Conservation (phyloP, 2,113 vertebrate genomes). For the Hippocampus guttulatus region DNA sequence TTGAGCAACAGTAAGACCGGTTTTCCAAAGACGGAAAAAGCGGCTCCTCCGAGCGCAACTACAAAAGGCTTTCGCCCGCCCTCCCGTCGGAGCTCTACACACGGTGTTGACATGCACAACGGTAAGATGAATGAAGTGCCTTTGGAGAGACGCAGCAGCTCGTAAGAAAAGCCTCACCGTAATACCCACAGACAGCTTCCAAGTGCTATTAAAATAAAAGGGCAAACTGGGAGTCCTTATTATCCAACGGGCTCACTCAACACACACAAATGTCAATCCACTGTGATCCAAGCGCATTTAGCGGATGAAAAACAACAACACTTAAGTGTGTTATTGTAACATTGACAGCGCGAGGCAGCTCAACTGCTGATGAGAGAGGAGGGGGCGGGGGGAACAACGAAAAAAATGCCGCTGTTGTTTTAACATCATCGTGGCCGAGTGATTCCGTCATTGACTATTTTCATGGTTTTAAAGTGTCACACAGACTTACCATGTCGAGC, state of each 20-base stretch:
- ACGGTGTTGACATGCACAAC: conserved; percentile 57
- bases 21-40: conserved; percentile 59
- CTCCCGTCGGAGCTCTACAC: conserved; percentile 60
- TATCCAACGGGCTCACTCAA: conserved; percentile 17
- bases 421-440: neutral
- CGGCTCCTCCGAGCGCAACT: conserved; percentile 42
- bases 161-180: conserved; percentile 49
- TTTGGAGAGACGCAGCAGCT: conserved; percentile 51
- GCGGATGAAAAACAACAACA: conserved; percentile 7
- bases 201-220: conserved; percentile 48
- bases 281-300: neutral
- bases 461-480: neutral
- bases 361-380: neutral
- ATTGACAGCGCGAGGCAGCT: neutral
- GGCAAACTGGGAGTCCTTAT: conserved; percentile 36
- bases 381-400: no score
- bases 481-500: conserved; percentile 83
- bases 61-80: conserved; percentile 58
- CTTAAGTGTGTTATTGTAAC: neutral
- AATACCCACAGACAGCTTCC: conserved; percentile 44
- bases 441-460: neutral
- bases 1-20: conserved; percentile 40
- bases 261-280: conserved; percentile 8
- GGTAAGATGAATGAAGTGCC: conserved; percentile 60
- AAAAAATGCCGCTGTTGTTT: neutral